A percentile compares a stretch with the other conserved stretches of the same genome.
phyloP scores from a whole-genome alignment of 2,888 invertebrate genomes.

The Caenorhabditis sinica region DNA sequence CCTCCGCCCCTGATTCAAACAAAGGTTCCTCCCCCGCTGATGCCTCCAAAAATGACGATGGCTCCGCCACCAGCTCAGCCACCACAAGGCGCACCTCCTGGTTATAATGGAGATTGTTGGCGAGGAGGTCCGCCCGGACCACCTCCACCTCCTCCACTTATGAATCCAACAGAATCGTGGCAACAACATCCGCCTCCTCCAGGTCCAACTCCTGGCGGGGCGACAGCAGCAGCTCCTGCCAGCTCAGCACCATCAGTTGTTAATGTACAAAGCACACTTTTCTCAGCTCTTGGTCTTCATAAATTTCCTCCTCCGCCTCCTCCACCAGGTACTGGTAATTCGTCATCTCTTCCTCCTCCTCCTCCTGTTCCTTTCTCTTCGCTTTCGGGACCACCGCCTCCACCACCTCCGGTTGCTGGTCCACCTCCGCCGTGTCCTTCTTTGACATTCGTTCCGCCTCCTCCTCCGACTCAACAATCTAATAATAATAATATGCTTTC shows the following conservation, averaged over 20 bases:
- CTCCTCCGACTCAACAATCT: slow-evolving; percentile 33
- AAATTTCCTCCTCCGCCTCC: slow-evolving; percentile 52
- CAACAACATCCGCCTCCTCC: slow-evolving; percentile 33
- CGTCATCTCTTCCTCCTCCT: slow-evolving; percentile 17
- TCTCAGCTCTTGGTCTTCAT: slow-evolving; percentile 64
- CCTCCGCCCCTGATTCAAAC: slow-evolving; percentile 42
- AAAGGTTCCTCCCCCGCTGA: slow-evolving; percentile 28
- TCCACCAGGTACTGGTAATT: slow-evolving; percentile 33
- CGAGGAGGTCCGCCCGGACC: slow-evolving; percentile 14
- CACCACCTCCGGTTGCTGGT: slow-evolving; percentile 32
- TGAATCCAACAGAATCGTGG: slow-evolving; percentile 18
- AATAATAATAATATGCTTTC: slow-evolving; percentile 7
- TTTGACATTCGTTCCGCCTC: slow-evolving; percentile 32
- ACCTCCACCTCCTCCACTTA: slow-evolving; percentile 2
- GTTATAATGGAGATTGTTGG: slow-evolving; percentile 42
- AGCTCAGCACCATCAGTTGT: slow-evolving; percentile 34
- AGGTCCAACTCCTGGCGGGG: neutral
- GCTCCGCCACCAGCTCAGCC: slow-evolving; percentile 7
- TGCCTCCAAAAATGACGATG: slow-evolving; percentile 8
- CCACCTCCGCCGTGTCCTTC: slow-evolving; percentile 21
- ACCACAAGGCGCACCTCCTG: neutral
- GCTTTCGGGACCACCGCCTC: slow-evolving; percentile 37
- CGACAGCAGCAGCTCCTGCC: slow-evolving; percentile 12
- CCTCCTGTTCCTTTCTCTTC: slow-evolving; percentile 48
- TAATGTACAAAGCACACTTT: slow-evolving; percentile 65